These are phyloP conservation scores for Trichonephila inaurata DNA, from an alignment of 1,140 invertebrate genomes.

Conservation along the genomic window DNA sequence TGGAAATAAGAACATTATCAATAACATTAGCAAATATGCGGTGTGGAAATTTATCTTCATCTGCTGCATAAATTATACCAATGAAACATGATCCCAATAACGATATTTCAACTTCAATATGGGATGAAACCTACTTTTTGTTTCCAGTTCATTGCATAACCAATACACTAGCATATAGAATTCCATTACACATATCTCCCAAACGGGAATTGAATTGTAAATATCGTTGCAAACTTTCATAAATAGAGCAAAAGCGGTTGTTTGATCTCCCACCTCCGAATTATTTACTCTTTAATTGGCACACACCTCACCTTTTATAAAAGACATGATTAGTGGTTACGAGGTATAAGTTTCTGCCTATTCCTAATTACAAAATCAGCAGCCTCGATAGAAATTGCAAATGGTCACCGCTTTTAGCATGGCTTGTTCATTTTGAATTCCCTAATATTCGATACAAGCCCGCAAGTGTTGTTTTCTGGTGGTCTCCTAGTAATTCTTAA, in stretches of 20 bases:
- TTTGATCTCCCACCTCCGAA: neutral
- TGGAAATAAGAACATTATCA: too few relatives aligned
- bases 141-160: too few relatives aligned
- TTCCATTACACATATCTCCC: too few relatives aligned
- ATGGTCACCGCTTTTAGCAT: neutral
- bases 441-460: constrained; percentile 3
- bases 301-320: neutral
- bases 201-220: too few relatives aligned
- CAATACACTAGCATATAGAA: too few relatives aligned
- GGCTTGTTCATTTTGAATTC: neutral
- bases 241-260: neutral
- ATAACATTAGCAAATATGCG: too few relatives aligned
- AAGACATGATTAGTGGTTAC: neutral
- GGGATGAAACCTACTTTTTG: too few relatives aligned
- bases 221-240: too few relatives aligned
- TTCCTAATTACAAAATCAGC: constrained; percentile 4
- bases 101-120: too few relatives aligned
- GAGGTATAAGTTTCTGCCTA: neutral
- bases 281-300: neutral
- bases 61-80: too few relatives aligned
- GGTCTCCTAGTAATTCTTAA: constrained; percentile 12
- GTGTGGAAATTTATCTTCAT: too few relatives aligned
- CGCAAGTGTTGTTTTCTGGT: neutral
- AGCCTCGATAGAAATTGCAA: neutral
- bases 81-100: too few relatives aligned